Evolutionary conservation across 2,797 vertebrate species (phyloP).

Genomic region (Leptoclinus maculatus): DNA sequence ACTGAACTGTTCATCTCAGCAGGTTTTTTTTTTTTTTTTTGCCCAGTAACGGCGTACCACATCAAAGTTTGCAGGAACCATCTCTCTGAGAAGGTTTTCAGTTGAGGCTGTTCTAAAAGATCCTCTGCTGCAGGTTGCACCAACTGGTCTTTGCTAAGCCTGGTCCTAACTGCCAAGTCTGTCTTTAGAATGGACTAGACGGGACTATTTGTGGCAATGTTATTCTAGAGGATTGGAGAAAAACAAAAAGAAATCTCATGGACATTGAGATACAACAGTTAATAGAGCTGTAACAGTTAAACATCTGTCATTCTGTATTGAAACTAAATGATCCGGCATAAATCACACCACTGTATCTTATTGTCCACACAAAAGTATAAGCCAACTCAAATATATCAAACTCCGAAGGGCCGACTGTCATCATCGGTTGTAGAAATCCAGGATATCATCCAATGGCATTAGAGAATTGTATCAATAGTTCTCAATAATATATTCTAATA

Average conservation of each 20-base stretch:
- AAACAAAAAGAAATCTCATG: background rate
- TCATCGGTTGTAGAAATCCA: too few species aligned
- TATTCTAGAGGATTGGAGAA: background rate
- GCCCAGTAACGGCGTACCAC: background rate
- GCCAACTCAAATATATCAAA: too few species aligned
- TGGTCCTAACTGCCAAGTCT: background rate
- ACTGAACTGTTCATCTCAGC: constrained; percentile 10
- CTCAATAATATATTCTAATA: background rate
- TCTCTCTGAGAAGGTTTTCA: background rate
- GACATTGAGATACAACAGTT: background rate
- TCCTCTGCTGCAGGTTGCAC: background rate
- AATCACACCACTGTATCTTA: too few species aligned
- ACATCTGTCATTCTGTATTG: background rate
- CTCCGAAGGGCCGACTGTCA: too few species aligned
- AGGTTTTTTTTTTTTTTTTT: background rate
- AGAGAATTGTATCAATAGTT: background rate
- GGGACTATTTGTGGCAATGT: background rate
- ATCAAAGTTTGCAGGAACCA: constrained; percentile 8
- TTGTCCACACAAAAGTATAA: too few species aligned
- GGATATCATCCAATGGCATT: too few species aligned
- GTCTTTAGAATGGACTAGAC: background rate
- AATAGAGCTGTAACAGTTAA: background rate
- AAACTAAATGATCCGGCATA: too few species aligned
- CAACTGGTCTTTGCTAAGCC: background rate
- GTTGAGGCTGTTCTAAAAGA: background rate